These are phyloP conservation scores for Apamea crenata DNA, from an alignment of 2,888 invertebrate species.

Conservation along the genomic window DNA sequence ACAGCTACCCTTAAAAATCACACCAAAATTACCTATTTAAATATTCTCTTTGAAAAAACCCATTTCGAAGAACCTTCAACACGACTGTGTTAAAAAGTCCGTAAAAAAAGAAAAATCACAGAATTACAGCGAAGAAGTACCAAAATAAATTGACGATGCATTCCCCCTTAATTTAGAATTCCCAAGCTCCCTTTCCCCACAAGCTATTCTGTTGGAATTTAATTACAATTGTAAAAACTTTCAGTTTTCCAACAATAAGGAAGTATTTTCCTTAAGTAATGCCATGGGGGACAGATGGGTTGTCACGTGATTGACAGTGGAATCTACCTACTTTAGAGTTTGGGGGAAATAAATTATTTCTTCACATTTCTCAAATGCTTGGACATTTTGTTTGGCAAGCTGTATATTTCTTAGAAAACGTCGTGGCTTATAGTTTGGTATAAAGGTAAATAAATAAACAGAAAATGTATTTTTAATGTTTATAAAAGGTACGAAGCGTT, in stretches of 20 bases:
- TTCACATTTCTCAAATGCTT: slow-evolving; percentile 13
- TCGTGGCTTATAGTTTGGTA: neutral
- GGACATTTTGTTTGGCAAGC: slow-evolving; percentile 22
- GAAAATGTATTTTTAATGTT: slow-evolving; percentile 5
- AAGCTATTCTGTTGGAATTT: slow-evolving; percentile 59
- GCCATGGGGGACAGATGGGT: slow-evolving; percentile 41
- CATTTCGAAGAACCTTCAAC: slow-evolving; percentile 7
- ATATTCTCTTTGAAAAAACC: neutral
- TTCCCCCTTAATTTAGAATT: slow-evolving; percentile 67
- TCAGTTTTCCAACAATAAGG: slow-evolving; percentile 53
- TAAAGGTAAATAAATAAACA: neutral
- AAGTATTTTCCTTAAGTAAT: slow-evolving; percentile 57
- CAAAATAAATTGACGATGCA: slow-evolving; percentile 62
- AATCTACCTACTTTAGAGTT: slow-evolving; percentile 42
- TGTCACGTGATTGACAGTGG: slow-evolving; percentile 48
- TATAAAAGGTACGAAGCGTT: neutral
- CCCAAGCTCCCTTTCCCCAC: slow-evolving; percentile 37
- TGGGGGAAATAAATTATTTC: slow-evolving; percentile 38
- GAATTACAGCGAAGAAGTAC: slow-evolving; percentile 3
- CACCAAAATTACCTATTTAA: neutral
- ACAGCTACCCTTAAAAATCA: neutral
- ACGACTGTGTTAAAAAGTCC: no score
- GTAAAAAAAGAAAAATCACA: slow-evolving; percentile 29
- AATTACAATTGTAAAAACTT: slow-evolving; percentile 69
- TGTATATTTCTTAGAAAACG: neutral